Base-by-base conservation (phyloP, 2,797 vertebrate species). In the Nannoperca obscura region DNA sequence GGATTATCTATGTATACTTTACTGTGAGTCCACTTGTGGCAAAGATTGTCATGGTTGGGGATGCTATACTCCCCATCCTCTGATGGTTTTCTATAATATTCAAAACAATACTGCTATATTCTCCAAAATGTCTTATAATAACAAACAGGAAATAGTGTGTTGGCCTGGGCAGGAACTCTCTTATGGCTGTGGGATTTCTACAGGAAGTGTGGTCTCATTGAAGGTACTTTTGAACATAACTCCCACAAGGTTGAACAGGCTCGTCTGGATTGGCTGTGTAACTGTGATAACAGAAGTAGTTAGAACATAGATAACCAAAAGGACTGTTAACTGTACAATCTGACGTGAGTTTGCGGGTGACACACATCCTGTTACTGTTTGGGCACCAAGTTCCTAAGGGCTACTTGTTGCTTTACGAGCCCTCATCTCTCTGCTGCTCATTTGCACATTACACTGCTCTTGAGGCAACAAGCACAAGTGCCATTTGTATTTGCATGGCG, bases 401-500 rank as follows among this genome's bases (percentile, higher is more conserved):
- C 73, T 80, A 81, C 87, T 86, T 82, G 78, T 80, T 81, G 74
- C 87, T 82, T 74, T 58, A 50, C 10, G 24, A 77, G 66, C 73
- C 53, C 67, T 72, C 53, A 32, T 80, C 80, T 52, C 17, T 72
- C 54, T 15, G 2, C 72, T 68, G 70, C 78, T 90, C 77, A 83
- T 89, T 89, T 88, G 67, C 80, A 84, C 81, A 84, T 81, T 85
- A 69, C 80, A 44, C 71, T 50, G 72, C 84, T 89, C 89, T 89
- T 61, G 79, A 91, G 81, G 88, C 78, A 85, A 87, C 82, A 70
- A 86, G 74, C 74, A 84, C 80, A 75, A 87, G 81, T 76, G 42
- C 75, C 78, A 83, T 92, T 91, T 92, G 87, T 92, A 87, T 93
- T 91, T 86, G 92, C 80, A 79, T 72, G 77, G 78, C 83, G 85